phyloP scores from a whole-genome alignment of 2,888 invertebrate genomes.

The Andrena chrysosceles region DNA sequence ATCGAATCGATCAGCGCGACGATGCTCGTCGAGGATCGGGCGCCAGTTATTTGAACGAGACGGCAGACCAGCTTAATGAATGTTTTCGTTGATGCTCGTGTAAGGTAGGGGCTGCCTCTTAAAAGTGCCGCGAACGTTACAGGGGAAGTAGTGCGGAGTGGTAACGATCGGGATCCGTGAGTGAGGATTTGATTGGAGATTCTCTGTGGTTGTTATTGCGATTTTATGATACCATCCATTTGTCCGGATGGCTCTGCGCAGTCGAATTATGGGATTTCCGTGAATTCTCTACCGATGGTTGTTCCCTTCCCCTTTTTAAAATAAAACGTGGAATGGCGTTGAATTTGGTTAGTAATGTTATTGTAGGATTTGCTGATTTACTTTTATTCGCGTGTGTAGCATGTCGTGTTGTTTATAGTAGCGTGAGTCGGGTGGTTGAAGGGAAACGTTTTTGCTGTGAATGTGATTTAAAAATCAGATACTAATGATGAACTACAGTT shows the following conservation, averaged over 20 bases:
- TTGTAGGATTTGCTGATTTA: background rate
- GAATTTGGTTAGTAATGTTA: background rate
- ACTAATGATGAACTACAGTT: too few relatives aligned
- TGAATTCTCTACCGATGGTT: background rate
- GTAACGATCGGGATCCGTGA: background rate
- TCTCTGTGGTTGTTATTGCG: background rate
- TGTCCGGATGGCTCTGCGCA: background rate
- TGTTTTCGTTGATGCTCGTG: conserved; percentile 35
- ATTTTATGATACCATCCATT: conserved; percentile 18
- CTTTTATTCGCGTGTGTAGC: too few relatives aligned
- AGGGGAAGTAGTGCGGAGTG: background rate
- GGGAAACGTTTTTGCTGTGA: too few relatives aligned
- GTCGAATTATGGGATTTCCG: background rate
- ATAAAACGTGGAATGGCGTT: background rate
- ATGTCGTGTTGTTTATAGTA: too few relatives aligned
- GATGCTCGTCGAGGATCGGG: conserved; percentile 17
- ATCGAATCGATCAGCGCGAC: conserved; percentile 49
- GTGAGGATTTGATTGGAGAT: conserved; percentile 22
- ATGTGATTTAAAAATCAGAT: too few relatives aligned
- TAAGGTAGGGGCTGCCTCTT: background rate
- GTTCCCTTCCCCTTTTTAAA: background rate
- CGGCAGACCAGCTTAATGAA: conserved; percentile 36
- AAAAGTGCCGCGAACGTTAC: conserved; percentile 5
- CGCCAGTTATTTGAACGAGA: conserved; percentile 30
- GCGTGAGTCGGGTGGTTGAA: too few relatives aligned